phyloP scores from a whole-genome alignment of 1,140 invertebrate genomes.

The Drosophila ficusphila region DNA sequence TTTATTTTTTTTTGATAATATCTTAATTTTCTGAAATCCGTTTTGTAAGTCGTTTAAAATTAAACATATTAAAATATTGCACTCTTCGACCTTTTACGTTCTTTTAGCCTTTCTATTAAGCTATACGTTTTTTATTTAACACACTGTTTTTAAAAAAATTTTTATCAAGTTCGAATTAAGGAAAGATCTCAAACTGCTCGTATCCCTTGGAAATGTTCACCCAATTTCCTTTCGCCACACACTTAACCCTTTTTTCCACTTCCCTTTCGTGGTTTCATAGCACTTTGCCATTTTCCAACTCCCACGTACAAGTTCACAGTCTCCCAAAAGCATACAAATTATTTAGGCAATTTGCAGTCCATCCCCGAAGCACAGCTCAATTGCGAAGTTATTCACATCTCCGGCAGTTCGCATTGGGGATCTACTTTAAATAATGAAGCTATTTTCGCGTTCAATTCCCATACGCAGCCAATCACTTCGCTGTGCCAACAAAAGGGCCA shows the following conservation, averaged over 20 bases:
- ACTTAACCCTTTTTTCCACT: constrained; percentile 11
- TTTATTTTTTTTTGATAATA: no score
- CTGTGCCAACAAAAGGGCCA: constrained; percentile 54
- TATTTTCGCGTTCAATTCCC: constrained; percentile 80
- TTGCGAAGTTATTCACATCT: constrained; percentile 49
- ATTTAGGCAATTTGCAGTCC: constrained; percentile 70
- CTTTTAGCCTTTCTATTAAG: no score
- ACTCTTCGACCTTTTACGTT: no score
- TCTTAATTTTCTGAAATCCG: no score
- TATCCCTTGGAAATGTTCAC: neutral
- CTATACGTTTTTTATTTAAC: no score
- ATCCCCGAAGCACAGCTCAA: constrained; percentile 56
- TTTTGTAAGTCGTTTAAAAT: no score
- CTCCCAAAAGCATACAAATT: constrained; percentile 72
- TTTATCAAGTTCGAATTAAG: constrained; percentile 2
- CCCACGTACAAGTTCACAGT: constrained; percentile 24
- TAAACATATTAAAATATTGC: no score
- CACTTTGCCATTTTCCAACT: constrained; percentile 30
- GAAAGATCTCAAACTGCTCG: neutral
- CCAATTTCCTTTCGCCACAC: constrained; percentile 10
- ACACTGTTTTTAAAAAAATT: neutral
- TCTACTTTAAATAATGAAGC: constrained; percentile 81
- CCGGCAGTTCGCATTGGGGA: constrained; percentile 50
- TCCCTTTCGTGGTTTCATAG: neutral
- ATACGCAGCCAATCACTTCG: constrained; percentile 77